A percentile compares a stretch with the other conserved stretches of the same genome.
These are phyloP conservation scores for Fundulus diaphanus DNA, from an alignment of 2,797 vertebrate species.

Conservation along the genomic window DNA sequence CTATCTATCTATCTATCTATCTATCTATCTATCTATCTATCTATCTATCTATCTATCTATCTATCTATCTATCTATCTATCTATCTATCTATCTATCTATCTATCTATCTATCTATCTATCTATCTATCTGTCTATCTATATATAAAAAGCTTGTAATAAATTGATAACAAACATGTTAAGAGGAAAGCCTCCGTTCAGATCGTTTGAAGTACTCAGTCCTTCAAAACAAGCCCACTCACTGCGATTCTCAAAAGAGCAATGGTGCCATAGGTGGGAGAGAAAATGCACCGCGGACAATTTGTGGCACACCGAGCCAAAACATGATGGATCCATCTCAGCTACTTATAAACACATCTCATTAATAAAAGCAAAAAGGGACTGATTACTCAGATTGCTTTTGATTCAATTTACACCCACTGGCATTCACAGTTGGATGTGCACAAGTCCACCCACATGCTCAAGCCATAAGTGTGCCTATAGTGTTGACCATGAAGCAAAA, in stretches of 20 bases:
- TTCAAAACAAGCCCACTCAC: conserved; percentile 52
- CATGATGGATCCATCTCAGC: conserved; percentile 59
- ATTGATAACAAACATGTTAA: conserved; percentile 33
- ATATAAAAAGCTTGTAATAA: background rate
- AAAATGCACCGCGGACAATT: conserved; percentile 52
- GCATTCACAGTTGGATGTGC: conserved; percentile 38
- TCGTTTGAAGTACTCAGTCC: conserved; percentile 32
- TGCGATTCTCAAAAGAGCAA: conserved; percentile 56
- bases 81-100: too few relatives aligned
- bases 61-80: too few relatives aligned
- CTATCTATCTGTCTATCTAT: too few relatives aligned
- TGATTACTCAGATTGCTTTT: conserved; percentile 54
- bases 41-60: too few relatives aligned
- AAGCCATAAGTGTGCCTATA: conserved; percentile 28
- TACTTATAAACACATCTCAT: conserved; percentile 70
- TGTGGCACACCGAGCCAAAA: conserved; percentile 44
- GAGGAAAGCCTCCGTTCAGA: conserved; percentile 24
- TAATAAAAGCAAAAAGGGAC: conserved; percentile 62
- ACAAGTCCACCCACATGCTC: conserved; percentile 31
- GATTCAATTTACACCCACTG: conserved; percentile 57
- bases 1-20: too few relatives aligned
- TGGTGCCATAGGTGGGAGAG: conserved; percentile 55
- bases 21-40: too few relatives aligned
- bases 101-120: too few relatives aligned
- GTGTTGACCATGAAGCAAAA: conserved; percentile 49